Evolutionary conservation across 2,888 invertebrate species (phyloP).

Genomic region (Malachius bipustulatus): DNA sequence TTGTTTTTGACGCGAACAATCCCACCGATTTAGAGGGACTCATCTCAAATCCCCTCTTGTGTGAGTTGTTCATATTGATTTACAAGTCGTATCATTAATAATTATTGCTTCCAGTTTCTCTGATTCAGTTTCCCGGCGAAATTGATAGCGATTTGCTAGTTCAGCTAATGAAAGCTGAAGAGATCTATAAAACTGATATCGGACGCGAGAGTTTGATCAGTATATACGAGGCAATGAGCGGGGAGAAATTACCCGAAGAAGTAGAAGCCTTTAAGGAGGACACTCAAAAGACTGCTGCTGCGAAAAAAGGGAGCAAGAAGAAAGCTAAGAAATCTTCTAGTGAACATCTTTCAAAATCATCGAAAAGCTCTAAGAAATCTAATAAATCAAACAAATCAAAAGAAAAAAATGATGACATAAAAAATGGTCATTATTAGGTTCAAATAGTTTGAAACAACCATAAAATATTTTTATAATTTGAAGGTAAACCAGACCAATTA

Average conservation of each 20-base stretch:
- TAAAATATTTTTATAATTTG: no score
- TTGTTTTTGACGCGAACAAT: not conserved
- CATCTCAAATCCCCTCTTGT: not conserved
- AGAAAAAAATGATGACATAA: constrained; percentile 9
- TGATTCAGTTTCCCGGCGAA: constrained; percentile 23
- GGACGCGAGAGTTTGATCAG: constrained; percentile 25
- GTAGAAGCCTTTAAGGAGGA: constrained; percentile 11
- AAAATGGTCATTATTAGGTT: no score
- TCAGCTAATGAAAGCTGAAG: constrained; percentile 18
- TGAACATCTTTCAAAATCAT: constrained; percentile 3
- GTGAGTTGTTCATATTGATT: constrained; percentile 3
- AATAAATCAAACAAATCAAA: constrained; percentile 8
- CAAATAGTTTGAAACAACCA: constrained; percentile 6
- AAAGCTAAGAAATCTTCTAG: not conserved
- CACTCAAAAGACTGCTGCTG: constrained; percentile 4
- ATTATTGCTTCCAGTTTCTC: constrained; percentile 21
- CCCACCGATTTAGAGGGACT: not conserved
- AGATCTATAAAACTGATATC: constrained; percentile 10
- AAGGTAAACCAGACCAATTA: no score
- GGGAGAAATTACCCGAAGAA: constrained; percentile 20
- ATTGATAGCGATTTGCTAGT: constrained; percentile 20
- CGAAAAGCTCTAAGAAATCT: constrained; percentile 6
- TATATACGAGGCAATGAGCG: constrained; percentile 26
- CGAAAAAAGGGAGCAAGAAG: constrained; percentile 10
- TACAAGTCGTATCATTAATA: constrained; percentile 6